Evolutionary conservation across 2,888 invertebrate genomes (phyloP), one percentile per base, ranked within the genome.

Genomic region (Lucinisca nassula): DNA sequence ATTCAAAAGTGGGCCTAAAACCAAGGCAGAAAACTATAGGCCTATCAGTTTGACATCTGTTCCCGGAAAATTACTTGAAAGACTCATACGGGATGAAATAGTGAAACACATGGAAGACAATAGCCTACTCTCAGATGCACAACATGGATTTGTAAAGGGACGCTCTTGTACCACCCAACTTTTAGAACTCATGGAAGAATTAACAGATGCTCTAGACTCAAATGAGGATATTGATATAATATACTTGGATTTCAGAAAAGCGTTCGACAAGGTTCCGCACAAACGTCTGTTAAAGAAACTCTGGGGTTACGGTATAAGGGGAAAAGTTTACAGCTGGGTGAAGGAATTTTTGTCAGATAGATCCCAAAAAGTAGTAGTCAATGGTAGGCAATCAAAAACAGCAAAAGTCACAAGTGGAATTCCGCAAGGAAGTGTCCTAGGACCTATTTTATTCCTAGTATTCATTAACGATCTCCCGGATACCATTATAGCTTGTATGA

Each of bases 401-500:
- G 38, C 4, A 35, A 40, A 35, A 27, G 72, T 72, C 8, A 72
- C 72, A 2, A 37, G 37, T 24, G 72, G 72, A 30, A 37, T 72
- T 24, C 37, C 40, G 1, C 72, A 72, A 24, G 72, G 72, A 4
- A 37, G 37, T 24, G 72, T 72, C 2, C 37, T 72, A 4, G 72
- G 37, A 3, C 72, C 38, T 6, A 8, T 35, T 3, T 37, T 72
- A 4, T 72, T 72, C 24, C 37, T 72, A 10, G 6, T 72, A 1
- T 72, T n/a, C 37, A 72, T 72, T n/a, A 72, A 72, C 37, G 72
- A 72, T 21, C 37, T 72, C n/a, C 72, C 72, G 2, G 72, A 72
- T 24, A 17, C 6, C 10, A n/a, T 37, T 8, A 17, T 21, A 32
- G 14, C 38, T 2, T 37, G 10, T 35, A 37, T 72, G 1, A 72